phyloP scores from a whole-genome alignment of 2,888 invertebrate species.

The Zygothrica quintamaculata region DNA sequence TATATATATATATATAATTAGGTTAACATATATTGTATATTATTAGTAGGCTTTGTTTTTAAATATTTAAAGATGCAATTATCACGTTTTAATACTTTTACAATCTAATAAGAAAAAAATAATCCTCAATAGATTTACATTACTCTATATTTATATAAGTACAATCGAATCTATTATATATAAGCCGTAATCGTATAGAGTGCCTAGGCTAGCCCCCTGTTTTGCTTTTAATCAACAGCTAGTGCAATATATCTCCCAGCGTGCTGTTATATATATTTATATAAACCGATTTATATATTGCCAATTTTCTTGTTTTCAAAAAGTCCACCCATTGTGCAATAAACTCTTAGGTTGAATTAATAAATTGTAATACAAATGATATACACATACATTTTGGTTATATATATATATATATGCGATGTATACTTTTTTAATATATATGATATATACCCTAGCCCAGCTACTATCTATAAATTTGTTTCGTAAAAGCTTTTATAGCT shows the following conservation, averaged over 20 bases:
- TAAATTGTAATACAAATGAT: slow-evolving; percentile 63
- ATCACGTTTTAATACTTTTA: slow-evolving; percentile 80
- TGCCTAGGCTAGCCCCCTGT: slow-evolving; percentile 48
- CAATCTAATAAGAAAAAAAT: slow-evolving; percentile 65
- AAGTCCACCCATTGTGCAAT: slow-evolving; percentile 52
- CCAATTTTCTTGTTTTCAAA: not conserved
- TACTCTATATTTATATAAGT: slow-evolving; percentile 43
- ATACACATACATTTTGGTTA: slow-evolving; percentile 19
- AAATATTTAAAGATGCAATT: slow-evolving; percentile 59
- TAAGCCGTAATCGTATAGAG: slow-evolving; percentile 34
- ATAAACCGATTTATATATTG: too few relatives aligned
- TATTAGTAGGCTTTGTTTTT: slow-evolving; percentile 35
- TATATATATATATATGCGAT: slow-evolving; percentile 31
- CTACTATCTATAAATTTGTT: slow-evolving; percentile 82
- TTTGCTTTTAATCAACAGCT: slow-evolving; percentile 30
- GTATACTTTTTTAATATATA: slow-evolving; percentile 24
- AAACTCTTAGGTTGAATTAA: slow-evolving; percentile 60
- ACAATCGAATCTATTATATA: slow-evolving; percentile 50
- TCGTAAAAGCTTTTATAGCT: slow-evolving; percentile 83
- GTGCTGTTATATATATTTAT: too few relatives aligned
- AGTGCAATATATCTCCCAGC: slow-evolving; percentile 9
- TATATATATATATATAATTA: too few relatives aligned
- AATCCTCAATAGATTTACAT: slow-evolving; percentile 52
- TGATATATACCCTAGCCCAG: slow-evolving; percentile 12
- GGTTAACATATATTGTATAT: not conserved